Evolutionary conservation across 2,888 invertebrate species (phyloP).

Genomic region (Tetramorium bicarinatum): DNA sequence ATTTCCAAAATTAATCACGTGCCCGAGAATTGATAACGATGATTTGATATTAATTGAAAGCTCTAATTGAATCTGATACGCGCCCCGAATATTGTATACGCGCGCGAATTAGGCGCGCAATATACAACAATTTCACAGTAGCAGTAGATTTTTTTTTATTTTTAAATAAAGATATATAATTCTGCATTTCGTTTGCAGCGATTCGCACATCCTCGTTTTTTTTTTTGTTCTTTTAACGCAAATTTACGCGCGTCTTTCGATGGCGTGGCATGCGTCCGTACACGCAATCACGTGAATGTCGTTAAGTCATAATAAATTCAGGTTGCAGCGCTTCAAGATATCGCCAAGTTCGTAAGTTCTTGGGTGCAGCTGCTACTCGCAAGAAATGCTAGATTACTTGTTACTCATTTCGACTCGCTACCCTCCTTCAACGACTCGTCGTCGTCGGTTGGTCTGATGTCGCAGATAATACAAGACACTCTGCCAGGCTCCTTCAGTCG

Average conservation of each 20-base stretch:
- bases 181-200: neutral
- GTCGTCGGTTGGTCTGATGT: constrained; percentile 61
- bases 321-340: neutral
- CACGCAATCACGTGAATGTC: constrained; percentile 15
- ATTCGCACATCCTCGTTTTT: neutral
- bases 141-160: neutral
- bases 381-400: constrained; percentile 60
- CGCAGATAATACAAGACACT: constrained; percentile 62
- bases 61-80: constrained; percentile 16
- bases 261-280: neutral
- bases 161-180: neutral
- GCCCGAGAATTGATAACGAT: constrained; percentile 20
- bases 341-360: constrained; percentile 34
- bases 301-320: constrained; percentile 37
- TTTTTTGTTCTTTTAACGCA: neutral
- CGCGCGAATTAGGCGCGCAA: neutral
- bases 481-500: constrained; percentile 65
- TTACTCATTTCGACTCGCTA: constrained; percentile 48
- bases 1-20: constrained; percentile 12
- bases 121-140: neutral
- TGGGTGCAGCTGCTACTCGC: constrained; percentile 41
- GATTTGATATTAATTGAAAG: constrained; percentile 28
- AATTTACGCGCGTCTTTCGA: neutral
- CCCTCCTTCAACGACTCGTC: constrained; percentile 55
- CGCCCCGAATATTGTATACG: neutral